These are phyloP conservation scores for Cordilura impudica DNA, from an alignment of 2,888 invertebrate genomes.

Conservation along the genomic window DNA sequence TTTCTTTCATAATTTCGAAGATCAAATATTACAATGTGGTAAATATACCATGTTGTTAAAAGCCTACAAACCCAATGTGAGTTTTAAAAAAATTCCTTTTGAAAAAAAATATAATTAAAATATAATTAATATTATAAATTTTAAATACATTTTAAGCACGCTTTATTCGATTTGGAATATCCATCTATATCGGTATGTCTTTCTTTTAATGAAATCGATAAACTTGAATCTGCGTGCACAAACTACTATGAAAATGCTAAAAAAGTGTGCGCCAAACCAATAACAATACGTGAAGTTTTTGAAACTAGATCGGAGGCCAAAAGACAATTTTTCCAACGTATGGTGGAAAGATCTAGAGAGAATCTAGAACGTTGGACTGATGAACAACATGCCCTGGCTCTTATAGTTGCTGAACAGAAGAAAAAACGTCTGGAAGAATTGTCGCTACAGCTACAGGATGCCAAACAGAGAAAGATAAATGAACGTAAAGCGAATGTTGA, in stretches of 20 bases:
- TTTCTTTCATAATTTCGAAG: constrained; percentile 82
- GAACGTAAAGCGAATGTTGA: constrained; percentile 70
- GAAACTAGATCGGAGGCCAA: constrained; percentile 78
- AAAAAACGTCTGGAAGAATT: constrained; percentile 69
- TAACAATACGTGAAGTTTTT: constrained; percentile 79
- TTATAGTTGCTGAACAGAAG: constrained; percentile 67
- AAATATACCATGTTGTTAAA: constrained; percentile 86
- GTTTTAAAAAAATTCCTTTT: constrained; percentile 63
- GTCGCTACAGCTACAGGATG: constrained; percentile 68
- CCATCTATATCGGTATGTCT: constrained; percentile 74
- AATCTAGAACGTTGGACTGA: constrained; percentile 73
- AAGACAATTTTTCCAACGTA: constrained; percentile 80
- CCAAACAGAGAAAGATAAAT: constrained; percentile 70
- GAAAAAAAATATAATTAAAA: neutral
- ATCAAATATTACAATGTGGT: constrained; percentile 85
- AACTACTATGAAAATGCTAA: constrained; percentile 67
- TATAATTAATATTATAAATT: neutral
- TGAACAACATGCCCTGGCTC: constrained; percentile 66
- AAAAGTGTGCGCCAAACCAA: constrained; percentile 78
- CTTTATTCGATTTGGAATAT: constrained; percentile 71
- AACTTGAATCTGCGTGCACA: constrained; percentile 65
- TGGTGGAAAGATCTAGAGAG: constrained; percentile 75
- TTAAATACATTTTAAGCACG: constrained; percentile 68
- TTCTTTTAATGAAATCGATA: constrained; percentile 70
- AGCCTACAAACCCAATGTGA: constrained; percentile 84